Evolutionary conservation across 2,113 vertebrate species (phyloP).

Genomic region (Taurulus bubalis): DNA sequence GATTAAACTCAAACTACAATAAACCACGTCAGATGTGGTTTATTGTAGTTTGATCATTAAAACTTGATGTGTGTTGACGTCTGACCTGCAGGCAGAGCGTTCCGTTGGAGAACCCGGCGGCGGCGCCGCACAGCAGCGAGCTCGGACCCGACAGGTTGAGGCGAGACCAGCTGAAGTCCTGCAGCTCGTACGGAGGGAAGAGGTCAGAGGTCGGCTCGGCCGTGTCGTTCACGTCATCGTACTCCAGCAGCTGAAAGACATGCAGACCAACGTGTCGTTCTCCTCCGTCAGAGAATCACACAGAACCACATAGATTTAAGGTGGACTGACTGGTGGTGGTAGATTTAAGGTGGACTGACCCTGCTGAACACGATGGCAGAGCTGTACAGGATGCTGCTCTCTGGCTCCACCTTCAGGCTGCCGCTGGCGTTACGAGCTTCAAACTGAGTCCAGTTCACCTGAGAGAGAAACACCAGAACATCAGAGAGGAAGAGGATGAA

Average conservation of each 20-base stretch:
- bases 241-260: constrained; percentile 87
- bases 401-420: constrained; percentile 86
- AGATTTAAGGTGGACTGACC: constrained; percentile 73
- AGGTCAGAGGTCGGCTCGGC: constrained; percentile 34
- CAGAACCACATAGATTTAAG: constrained; percentile 1
- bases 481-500: neutral
- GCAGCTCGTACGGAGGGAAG: constrained; percentile 85
- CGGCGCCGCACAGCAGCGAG: constrained; percentile 49
- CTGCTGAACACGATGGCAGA: constrained; percentile 85
- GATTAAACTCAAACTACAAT: neutral
- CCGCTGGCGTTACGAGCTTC: constrained; percentile 63
- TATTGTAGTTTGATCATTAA: too few species aligned
- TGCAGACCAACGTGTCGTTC: too few species aligned
- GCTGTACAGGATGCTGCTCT: constrained; percentile 84
- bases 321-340: neutral
- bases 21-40: neutral
- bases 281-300: too few species aligned
- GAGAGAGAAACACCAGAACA: neutral
- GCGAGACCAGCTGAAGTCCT: constrained; percentile 84
- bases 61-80: too few species aligned
- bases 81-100: constrained; percentile 60
- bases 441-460: constrained; percentile 88
- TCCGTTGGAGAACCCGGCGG: constrained; percentile 1
- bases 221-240: constrained; percentile 76
- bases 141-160: constrained; percentile 70